These are phyloP conservation scores for Drosophila repletoides DNA, from an alignment of 1,140 invertebrate genomes.

Conservation along the genomic window DNA sequence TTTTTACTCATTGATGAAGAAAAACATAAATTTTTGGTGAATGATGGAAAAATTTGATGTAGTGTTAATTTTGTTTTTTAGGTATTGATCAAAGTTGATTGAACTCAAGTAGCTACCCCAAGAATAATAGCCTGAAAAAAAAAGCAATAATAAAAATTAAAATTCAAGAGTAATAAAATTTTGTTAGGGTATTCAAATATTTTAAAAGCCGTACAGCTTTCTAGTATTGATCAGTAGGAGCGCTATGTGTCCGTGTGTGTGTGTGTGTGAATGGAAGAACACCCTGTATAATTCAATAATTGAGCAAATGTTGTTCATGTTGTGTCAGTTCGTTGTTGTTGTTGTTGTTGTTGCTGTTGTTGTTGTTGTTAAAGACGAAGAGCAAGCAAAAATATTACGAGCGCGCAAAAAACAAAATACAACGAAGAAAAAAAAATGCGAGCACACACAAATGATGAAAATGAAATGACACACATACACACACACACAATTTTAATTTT, in stretches of 20 bases:
- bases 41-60: too few relatives aligned
- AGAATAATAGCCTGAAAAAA: too few relatives aligned
- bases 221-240: too few relatives aligned
- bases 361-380: conserved; percentile 53
- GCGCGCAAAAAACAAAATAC: conserved; percentile 32
- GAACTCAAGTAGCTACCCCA: too few relatives aligned
- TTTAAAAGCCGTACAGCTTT: too few relatives aligned
- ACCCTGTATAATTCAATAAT: conserved; percentile 61
- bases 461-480: conserved; percentile 65
- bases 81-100: too few relatives aligned
- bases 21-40: too few relatives aligned
- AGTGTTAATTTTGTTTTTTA: too few relatives aligned
- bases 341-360: conserved; percentile 24
- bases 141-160: too few relatives aligned
- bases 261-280: conserved; percentile 12
- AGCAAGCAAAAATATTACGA: conserved; percentile 60
- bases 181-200: too few relatives aligned
- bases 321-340: conserved; percentile 33
- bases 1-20: too few relatives aligned
- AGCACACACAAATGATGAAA: conserved; percentile 55
- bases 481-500: conserved; percentile 30
- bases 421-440: conserved; percentile 20
- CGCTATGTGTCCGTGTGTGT: background rate
- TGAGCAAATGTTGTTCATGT: conserved; percentile 64
- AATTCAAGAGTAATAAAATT: too few relatives aligned